A percentile compares a stretch with the other conserved stretches of the same genome.
Evolutionary conservation across 2,888 invertebrate species (phyloP).

Genomic region (Chirona hameri): DNA sequence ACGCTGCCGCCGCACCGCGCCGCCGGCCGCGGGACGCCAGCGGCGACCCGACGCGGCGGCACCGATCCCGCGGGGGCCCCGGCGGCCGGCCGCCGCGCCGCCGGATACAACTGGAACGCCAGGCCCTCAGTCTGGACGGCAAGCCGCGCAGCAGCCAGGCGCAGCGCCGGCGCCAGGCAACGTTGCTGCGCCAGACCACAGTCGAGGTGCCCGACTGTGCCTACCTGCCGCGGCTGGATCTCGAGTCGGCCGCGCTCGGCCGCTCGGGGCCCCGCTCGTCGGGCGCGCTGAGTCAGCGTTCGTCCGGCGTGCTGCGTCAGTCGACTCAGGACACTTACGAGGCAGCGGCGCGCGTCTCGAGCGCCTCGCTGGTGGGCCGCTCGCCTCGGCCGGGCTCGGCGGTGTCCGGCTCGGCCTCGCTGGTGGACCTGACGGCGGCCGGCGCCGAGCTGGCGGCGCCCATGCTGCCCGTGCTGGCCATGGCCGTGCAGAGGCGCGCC

Average conservation of each 20-base stretch:
- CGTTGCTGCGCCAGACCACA: slow-evolving; percentile 35
- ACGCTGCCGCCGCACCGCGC: neutral
- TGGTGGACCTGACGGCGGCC: slow-evolving; percentile 27
- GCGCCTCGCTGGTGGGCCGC: neutral
- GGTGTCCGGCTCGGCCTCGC: slow-evolving; percentile 35
- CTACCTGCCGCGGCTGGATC: slow-evolving; percentile 36
- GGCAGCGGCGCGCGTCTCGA: slow-evolving; percentile 22
- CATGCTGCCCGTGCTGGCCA: slow-evolving; percentile 61
- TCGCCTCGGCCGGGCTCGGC: slow-evolving; percentile 29
- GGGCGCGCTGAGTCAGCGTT: slow-evolving; percentile 26
- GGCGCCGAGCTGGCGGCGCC: slow-evolving; percentile 23
- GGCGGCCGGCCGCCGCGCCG: slow-evolving; percentile 3
- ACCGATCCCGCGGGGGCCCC: neutral
- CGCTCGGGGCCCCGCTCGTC: neutral
- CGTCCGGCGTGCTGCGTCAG: slow-evolving; percentile 29
- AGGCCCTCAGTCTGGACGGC: slow-evolving; percentile 35
- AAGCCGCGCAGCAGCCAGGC: slow-evolving; percentile 34
- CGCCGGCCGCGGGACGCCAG: neutral
- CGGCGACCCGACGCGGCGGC: neutral
- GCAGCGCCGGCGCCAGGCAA: slow-evolving; percentile 34
- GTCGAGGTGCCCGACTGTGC: slow-evolving; percentile 39
- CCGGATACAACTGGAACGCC: slow-evolving; percentile 36
- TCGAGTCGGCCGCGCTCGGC: slow-evolving; percentile 31
- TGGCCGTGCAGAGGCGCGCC: slow-evolving; percentile 63
- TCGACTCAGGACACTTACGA: slow-evolving; percentile 39